Evolutionary conservation across 1,140 invertebrate species (phyloP), one percentile per base, ranked within the genome.

Genomic region (Oryctes rhinoceros): DNA sequence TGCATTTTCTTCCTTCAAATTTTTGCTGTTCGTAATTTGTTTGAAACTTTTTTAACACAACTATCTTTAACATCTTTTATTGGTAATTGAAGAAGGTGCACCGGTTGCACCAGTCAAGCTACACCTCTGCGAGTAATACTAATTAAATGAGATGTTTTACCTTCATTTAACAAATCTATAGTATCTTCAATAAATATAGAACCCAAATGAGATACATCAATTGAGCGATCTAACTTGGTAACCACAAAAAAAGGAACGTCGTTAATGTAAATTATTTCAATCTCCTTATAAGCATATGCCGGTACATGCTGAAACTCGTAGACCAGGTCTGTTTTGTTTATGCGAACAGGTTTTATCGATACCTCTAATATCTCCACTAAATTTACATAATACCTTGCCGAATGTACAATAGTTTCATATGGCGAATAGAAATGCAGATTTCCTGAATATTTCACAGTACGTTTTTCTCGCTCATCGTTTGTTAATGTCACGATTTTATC

Each of bases 121-220:
- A n/a, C n/a, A n/a, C n/a, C n/a, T 59, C 53, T 59, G 13, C 13
- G 3, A n/a, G 11, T 11, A 59, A 59, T n/a, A 59, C 13, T 59
- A 11, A 5, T 4, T 20, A 35, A 74, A 74, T 37, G 18, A 74
- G 1, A 6, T 48, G 7, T 49, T 59, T 71, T 81, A 82, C 82
- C 82, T 76, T 81, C 71, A 76, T 82, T 81, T 18, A 18, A 47
- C 10, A 82, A 30, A n/a, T 4, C 44, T 6, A 82, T 77, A 39
- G 62, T 18, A 62, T 82, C 82, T 35, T 81, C 65, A n/a, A 82
- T 49, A 37, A 20, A 6, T 24, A 82, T 82, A 77, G 59, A 47
- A 44, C 82, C 82, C 37, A 78, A 82, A 76, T 82, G 82, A 3
- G 79, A 81, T 13, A 82, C 49, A 39, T 78, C 74, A 53, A 82